phyloP scores from a whole-genome alignment of 2,797 vertebrate genomes.

The Periparus ater region DNA sequence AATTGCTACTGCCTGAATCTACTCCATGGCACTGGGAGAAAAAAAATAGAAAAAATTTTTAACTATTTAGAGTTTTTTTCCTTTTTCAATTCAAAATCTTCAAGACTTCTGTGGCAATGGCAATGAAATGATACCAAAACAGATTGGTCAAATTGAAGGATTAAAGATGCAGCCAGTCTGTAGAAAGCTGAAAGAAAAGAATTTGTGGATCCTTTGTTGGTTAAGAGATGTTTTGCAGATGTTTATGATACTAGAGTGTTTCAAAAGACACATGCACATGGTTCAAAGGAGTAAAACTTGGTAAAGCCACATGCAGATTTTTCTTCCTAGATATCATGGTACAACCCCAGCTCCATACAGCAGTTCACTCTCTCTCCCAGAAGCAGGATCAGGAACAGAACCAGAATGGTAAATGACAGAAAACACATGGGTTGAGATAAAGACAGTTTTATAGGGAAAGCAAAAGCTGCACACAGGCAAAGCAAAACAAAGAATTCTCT shows the following conservation, averaged over 20 bases:
- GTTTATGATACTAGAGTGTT: neutral
- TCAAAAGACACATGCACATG: neutral
- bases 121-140: neutral
- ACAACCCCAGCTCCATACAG: neutral
- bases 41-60: neutral
- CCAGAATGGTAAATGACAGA: neutral
- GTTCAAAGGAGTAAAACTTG: neutral
- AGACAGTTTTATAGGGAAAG: neutral
- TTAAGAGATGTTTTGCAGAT: neutral
- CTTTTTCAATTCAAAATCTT: neutral
- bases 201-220: neutral
- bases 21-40: neutral
- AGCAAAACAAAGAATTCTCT: neutral
- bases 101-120: neutral
- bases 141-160: neutral
- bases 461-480: neutral
- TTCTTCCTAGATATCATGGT: neutral
- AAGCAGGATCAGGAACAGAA: neutral
- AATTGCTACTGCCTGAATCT: neutral
- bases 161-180: neutral
- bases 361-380: neutral
- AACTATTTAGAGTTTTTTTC: neutral
- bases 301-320: neutral
- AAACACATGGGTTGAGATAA: neutral
- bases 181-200: neutral